Conservation (phyloP, 2,113 vertebrate species). For the Brevimyrus niger region DNA sequence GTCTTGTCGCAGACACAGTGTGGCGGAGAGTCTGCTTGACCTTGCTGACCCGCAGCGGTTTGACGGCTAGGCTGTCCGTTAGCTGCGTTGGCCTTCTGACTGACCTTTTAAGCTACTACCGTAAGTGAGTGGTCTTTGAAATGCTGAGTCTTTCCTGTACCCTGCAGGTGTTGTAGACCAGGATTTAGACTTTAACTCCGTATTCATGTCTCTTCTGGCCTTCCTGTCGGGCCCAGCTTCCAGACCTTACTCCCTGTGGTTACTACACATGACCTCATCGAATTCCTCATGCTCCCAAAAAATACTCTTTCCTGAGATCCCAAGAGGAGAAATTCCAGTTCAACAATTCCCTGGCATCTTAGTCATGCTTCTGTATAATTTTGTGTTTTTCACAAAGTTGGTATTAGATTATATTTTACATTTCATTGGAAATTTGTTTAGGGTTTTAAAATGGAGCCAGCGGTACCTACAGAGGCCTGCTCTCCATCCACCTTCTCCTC, state of each 20-base stretch:
- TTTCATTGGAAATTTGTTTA: not conserved
- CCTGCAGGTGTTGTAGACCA: not conserved
- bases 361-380: not conserved
- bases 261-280: not conserved
- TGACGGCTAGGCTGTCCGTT: not conserved
- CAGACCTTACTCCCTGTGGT: not conserved
- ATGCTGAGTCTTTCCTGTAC: constrained; percentile 6
- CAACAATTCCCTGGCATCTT: not conserved
- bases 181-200: not conserved
- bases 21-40: not conserved
- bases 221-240: not conserved
- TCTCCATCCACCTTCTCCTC: not conserved
- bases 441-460: not conserved
- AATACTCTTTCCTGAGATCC: not conserved
- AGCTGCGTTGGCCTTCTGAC: not conserved
- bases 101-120: constrained; percentile 30
- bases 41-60: not conserved
- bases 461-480: not conserved
- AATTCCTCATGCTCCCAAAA: not conserved
- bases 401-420: not conserved
- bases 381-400: not conserved
- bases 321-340: not conserved
- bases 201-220: not conserved
- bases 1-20: not conserved
- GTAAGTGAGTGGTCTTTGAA: constrained; percentile 46